A percentile compares a stretch with the other conserved stretches of the same genome.
These are phyloP conservation scores for Caenorhabditis auriculariae DNA, from an alignment of 2,888 invertebrate genomes.

Conservation along the genomic window DNA sequence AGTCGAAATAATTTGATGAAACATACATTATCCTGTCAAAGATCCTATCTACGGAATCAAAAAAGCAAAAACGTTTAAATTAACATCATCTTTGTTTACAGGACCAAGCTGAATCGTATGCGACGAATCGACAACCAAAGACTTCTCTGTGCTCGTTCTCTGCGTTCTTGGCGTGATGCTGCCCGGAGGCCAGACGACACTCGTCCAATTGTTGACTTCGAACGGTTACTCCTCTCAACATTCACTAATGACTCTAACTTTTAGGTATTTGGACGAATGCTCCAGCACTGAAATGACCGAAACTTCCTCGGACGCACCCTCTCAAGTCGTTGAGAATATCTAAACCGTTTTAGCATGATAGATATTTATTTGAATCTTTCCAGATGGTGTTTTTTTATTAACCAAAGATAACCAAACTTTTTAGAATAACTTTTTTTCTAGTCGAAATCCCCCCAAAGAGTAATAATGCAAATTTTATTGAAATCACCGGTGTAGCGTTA, in stretches of 20 bases:
- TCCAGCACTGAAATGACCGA: slow-evolving; percentile 11
- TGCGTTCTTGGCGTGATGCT: slow-evolving; percentile 51
- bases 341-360: no score
- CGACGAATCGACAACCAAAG: slow-evolving; percentile 50
- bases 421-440: no score
- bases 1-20: no score
- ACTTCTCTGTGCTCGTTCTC: slow-evolving; percentile 45
- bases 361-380: no score
- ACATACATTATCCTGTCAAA: background rate
- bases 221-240: slow-evolving; percentile 28
- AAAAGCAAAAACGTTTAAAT: background rate
- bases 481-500: no score
- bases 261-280: slow-evolving; percentile 26
- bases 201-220: slow-evolving; percentile 47
- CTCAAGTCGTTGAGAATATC: no score
- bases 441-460: no score
- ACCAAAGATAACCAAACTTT: no score
- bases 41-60: background rate
- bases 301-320: slow-evolving; percentile 5
- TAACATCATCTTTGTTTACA: slow-evolving; percentile 7
- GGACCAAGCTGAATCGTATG: slow-evolving; percentile 27
- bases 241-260: background rate
- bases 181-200: slow-evolving; percentile 39
- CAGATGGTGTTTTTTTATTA: no score
- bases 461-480: no score